Conservation (phyloP, 2,113 vertebrate genomes). For the Dasyprocta punctata region DNA sequence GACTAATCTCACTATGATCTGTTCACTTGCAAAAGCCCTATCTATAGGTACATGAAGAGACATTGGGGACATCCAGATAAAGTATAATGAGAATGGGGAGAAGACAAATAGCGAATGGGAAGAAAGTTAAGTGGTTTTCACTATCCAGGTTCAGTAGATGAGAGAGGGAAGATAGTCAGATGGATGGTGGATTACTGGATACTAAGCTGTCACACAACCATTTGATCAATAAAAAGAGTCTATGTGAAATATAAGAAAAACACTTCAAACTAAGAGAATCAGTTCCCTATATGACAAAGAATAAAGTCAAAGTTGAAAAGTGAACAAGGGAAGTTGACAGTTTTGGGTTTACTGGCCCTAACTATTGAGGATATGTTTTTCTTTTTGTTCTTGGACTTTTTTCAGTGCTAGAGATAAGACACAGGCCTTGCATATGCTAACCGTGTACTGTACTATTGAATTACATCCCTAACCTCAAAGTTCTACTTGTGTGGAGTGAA, state of each 20-base stretch:
- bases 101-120: background rate
- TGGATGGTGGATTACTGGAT: background rate
- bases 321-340: background rate
- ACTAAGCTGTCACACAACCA: background rate
- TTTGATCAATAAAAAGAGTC: background rate
- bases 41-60: background rate
- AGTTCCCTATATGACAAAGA: background rate
- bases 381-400: background rate
- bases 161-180: background rate
- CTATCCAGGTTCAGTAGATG: background rate
- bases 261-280: background rate
- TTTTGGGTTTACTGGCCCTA: background rate
- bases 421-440: background rate
- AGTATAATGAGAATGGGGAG: background rate
- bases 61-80: background rate
- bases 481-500: background rate
- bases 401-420: background rate
- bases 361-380: background rate
- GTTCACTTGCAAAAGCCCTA: background rate
- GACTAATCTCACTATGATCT: background rate
- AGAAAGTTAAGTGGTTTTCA: background rate
- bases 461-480: background rate
- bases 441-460: background rate
- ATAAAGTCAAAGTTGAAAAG: background rate
- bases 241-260: background rate